Evolutionary conservation across 2,888 invertebrate genomes (phyloP), one percentile per base, ranked within the genome.

Genomic region (Hirudinaria manillensis): DNA sequence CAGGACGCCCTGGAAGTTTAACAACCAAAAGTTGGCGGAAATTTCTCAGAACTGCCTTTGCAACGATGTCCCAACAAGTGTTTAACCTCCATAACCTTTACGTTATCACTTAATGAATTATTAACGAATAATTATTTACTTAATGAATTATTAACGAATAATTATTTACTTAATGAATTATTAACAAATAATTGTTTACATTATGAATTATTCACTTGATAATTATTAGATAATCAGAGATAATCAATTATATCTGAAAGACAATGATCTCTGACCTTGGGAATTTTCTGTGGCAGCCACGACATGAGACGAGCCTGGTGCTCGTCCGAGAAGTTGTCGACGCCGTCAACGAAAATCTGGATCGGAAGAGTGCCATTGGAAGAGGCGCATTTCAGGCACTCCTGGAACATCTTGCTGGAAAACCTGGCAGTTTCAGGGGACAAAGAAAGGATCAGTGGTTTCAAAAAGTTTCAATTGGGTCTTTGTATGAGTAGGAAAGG

Each of bases 301-400:
- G 83, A 82, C 75, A 85, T 77, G 72, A 79, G 81, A 68, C 81
- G 81, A 7, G 84, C 83, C 68, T 84, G 81, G 74, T 83, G 79
- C 13, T 79, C 80, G 68, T 81, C 79, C 45, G 83, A 82, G 80
- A 86, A 82, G 45, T 81, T 77, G 75, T 86, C 85, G 38, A 85
- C 75, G 19, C 85, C 85, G 80, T 86, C 86, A n/a, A 86, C 78
- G 75, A 85, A 81, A 13, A 86, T 55, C 10, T 84, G 80, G 16
- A 85, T 77, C 0, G 3, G 3, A 16, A 61, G 24, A 27, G 21
- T 16, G 7, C 29, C 29, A 1, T 24, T 61, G 21, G 24, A 2
- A 2, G 79, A 81, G 21, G 81, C 81, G 74, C 82, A 82, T 38
- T 74, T 75, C 75, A 84, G 76, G 72, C 83, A 76, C 67, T 83